Base-by-base conservation (phyloP, 1,140 invertebrate species). In the Cyphomyrmex costatus region DNA sequence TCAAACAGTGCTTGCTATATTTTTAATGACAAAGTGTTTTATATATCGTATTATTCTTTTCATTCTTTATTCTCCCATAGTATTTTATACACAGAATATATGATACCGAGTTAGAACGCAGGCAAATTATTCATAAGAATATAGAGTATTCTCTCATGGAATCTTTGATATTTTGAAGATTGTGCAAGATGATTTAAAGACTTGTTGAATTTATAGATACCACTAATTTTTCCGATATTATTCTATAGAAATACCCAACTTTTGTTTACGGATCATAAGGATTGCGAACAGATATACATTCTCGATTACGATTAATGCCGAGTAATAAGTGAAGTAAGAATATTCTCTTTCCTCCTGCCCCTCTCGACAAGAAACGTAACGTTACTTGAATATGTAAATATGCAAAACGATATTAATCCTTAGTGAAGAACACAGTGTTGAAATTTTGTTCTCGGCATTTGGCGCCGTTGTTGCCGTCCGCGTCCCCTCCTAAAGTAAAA, bases 381-480 rank as follows among this genome's bases (percentile, higher is more conserved):
- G 33, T 58, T 30, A 58, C 16, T 68, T 89, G 89, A 90, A 89
- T 89, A 90, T 84, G 85, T 36, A 90, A 84, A 79, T 89, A 89
- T 90, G 88, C 79, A 87, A 87, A 90, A 21, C 49, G 71, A 84
- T 86, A 86, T 84, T 90, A 90, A 90, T 89, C 12, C 85, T 5
- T 42, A 51, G 56, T 24, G 56, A 89, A 89, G 74, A 80, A 79
- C 66, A 58, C 33, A 65, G 33, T 49, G 88, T 80, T 80, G 88
- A 87, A 90, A 89, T 90, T 89, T 90, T 58, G 46, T 85, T 83
- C 61, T n/a, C 46, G 73, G 14, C 66, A 61, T 89, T 84, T 60
- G 49, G 53, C 53, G n/a, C 60, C 56, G 49, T 56, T 60, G 63
- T 65, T 61, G n/a, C 46, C 49, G 14, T 12, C 30, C 42, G 42